These are phyloP conservation scores for Mongoloraphidia duomilia DNA, from an alignment of 2,888 invertebrate genomes.

Conservation along the genomic window DNA sequence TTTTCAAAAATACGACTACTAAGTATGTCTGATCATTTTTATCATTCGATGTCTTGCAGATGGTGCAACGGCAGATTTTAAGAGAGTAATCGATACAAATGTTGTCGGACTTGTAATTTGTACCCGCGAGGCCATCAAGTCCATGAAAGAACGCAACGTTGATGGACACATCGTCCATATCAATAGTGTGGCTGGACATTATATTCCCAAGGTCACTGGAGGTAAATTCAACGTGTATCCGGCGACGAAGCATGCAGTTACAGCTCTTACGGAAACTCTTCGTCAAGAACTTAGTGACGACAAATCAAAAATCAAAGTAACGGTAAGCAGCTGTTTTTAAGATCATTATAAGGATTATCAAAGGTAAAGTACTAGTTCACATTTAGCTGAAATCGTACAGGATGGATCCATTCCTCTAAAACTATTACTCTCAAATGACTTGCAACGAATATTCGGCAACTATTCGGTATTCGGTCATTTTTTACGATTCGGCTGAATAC, in stretches of 20 bases:
- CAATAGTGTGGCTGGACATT: constrained; percentile 11
- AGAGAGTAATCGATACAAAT: constrained; percentile 13
- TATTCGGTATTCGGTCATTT: too few relatives aligned
- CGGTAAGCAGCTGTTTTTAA: not conserved
- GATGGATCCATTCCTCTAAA: too few relatives aligned
- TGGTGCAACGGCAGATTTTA: not conserved
- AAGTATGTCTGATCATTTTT: too few relatives aligned
- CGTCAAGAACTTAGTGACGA: constrained; percentile 6
- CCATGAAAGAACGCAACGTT: constrained; percentile 12
- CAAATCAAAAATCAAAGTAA: not conserved
- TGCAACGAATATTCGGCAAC: too few relatives aligned
- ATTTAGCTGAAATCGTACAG: too few relatives aligned
- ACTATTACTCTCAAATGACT: too few relatives aligned
- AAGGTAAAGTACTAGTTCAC: too few relatives aligned
- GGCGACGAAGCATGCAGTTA: constrained; percentile 4
- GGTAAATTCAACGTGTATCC: constrained; percentile 3
- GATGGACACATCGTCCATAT: constrained; percentile 17
- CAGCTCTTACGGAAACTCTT: constrained; percentile 1
- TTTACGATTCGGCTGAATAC: too few relatives aligned
- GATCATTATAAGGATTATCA: too few relatives aligned
- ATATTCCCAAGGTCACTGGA: constrained; percentile 1
- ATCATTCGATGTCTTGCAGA: not conserved
- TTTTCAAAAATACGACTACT: too few relatives aligned
- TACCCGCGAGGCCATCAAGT: constrained; percentile 12
- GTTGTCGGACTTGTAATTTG: constrained; percentile 11